Evolutionary conservation across 2,113 vertebrate species (phyloP).

Genomic region (Ammodytes dubius): DNA sequence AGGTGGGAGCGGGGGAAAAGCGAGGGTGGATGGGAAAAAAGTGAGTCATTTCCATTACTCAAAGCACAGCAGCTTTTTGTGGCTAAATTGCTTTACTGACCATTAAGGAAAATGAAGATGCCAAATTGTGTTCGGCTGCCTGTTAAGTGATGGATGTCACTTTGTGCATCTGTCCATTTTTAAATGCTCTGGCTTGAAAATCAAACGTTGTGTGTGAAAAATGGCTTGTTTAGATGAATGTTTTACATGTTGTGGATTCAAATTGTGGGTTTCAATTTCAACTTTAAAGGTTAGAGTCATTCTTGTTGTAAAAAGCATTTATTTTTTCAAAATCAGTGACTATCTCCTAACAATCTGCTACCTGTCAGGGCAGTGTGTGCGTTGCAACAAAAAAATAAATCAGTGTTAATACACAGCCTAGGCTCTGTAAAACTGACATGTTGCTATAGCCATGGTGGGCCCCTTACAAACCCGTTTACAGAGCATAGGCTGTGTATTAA

Average conservation of each 20-base stretch:
- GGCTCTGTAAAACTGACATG: no score
- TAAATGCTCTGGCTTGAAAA: not conserved
- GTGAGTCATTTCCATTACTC: conserved; percentile 72
- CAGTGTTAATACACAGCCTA: no score
- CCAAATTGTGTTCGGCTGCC: conserved; percentile 16
- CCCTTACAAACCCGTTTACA: no score
- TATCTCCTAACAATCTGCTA: no score
- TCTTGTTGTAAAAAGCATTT: no score
- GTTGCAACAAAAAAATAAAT: no score
- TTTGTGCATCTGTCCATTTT: not conserved
- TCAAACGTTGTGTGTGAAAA: not conserved
- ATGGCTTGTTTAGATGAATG: not conserved
- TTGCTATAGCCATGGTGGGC: no score
- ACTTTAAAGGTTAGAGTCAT: no score
- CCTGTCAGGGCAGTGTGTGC: no score
- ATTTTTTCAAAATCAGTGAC: no score
- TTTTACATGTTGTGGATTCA: not conserved
- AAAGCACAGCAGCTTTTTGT: conserved; percentile 59
- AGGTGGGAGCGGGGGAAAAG: conserved; percentile 68
- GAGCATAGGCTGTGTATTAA: no score
- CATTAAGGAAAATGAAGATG: conserved; percentile 48
- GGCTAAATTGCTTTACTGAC: conserved; percentile 55
- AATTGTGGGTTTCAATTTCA: not conserved
- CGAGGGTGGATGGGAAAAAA: conserved; percentile 65
- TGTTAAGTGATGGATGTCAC: conserved; percentile 17